Conservation (phyloP, 2,113 vertebrate species). For the Oreochromis aureus region DNA sequence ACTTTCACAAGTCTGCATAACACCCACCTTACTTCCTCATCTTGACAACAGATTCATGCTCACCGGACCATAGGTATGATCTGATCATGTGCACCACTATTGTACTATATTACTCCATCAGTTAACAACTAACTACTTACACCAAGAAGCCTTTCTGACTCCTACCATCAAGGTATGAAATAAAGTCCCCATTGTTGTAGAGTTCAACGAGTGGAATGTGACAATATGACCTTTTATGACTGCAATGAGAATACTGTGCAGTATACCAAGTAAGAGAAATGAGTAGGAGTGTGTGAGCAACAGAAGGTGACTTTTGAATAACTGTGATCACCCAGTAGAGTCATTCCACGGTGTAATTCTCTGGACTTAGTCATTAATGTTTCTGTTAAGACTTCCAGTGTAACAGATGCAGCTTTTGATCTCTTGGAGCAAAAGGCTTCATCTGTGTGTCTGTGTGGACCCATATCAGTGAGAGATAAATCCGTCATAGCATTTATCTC, state of each 20-base stretch:
- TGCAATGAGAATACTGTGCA: neutral
- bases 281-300: neutral
- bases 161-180: neutral
- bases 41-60: neutral
- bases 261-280: neutral
- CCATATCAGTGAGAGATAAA: neutral
- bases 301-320: neutral
- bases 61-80: neutral
- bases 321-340: neutral
- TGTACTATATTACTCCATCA: neutral
- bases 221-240: neutral
- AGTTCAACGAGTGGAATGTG: neutral
- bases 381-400: slow-evolving; percentile 13
- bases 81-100: neutral
- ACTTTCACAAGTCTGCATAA: neutral
- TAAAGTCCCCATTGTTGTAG: neutral
- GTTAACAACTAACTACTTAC: slow-evolving; percentile 1
- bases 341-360: neutral
- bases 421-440: neutral
- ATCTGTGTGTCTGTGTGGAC: neutral
- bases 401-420: slow-evolving; percentile 26
- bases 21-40: neutral
- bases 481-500: neutral
- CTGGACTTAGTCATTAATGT: slow-evolving; percentile 5
- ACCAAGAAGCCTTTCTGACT: neutral